Evolutionary conservation across 1,140 invertebrate species (phyloP).

Genomic region (Drosophila trapezifrons): DNA sequence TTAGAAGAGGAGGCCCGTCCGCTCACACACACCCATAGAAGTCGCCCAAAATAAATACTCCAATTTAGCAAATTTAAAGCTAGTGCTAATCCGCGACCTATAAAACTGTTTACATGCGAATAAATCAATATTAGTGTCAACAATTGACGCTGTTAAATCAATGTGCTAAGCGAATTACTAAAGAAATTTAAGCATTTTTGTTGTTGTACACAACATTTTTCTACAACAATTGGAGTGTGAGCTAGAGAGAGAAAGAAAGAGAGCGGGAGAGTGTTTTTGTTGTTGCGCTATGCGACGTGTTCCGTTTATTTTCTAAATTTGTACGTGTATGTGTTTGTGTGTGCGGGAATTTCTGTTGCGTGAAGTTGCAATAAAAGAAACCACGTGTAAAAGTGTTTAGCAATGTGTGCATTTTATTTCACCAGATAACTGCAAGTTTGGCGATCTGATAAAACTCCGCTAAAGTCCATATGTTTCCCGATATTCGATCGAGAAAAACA

Average conservation of each 20-base stretch:
- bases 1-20: conserved; percentile 65
- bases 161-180: conserved; percentile 15
- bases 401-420: conserved; percentile 14
- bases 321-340: conserved; percentile 29
- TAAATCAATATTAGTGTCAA: conserved; percentile 37
- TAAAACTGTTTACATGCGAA: conserved; percentile 7
- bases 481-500: not conserved
- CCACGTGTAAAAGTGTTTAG: conserved; percentile 58
- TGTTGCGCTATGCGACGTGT: conserved; percentile 49
- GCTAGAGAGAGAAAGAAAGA: conserved; percentile 16
- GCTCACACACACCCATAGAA: conserved; percentile 24
- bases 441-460: not conserved
- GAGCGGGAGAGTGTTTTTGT: conserved; percentile 22
- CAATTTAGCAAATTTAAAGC: conserved; percentile 16
- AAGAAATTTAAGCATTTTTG: conserved; percentile 38
- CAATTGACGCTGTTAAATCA: conserved; percentile 5
- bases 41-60: conserved; percentile 38
- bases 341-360: conserved; percentile 66
- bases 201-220: conserved; percentile 41
- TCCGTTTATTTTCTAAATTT: conserved; percentile 49
- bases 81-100: conserved; percentile 1
- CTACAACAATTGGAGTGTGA: conserved; percentile 31
- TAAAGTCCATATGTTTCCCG: not conserved
- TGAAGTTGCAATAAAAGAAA: conserved; percentile 67
- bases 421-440: no score